phyloP scores from a whole-genome alignment of 1,140 invertebrate genomes.

The Yoshiicerus persimilis region DNA sequence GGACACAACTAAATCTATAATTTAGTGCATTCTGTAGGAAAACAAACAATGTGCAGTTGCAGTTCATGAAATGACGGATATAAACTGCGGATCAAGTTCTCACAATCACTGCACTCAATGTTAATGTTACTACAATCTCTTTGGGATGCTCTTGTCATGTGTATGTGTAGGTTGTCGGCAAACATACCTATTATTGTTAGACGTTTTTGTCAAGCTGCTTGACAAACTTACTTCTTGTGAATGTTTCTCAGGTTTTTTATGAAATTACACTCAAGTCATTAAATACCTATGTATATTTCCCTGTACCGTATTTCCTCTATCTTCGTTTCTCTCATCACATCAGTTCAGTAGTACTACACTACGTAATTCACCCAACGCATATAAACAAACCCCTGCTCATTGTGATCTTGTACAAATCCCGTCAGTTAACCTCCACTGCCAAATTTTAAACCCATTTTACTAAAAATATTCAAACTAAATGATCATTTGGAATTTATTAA shows the following conservation, averaged over 20 bases:
- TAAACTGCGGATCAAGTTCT: not conserved
- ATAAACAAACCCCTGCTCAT: no score
- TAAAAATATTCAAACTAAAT: no score
- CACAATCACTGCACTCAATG: not conserved
- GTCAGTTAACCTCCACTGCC: no score
- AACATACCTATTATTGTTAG: no score
- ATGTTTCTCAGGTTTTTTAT: not conserved
- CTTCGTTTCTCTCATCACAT: no score
- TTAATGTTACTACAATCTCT: not conserved
- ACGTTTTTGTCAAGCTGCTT: not conserved
- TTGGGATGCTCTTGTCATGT: not conserved
- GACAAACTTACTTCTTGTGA: not conserved
- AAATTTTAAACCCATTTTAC: no score
- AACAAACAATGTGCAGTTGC: not conserved
- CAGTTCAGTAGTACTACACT: no score
- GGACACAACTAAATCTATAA: not conserved
- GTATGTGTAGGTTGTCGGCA: no score
- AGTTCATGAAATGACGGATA: not conserved
- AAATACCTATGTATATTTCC: not conserved
- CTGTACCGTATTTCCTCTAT: not conserved
- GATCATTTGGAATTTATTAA: no score
- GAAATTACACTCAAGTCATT: not conserved
- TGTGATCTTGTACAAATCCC: no score
- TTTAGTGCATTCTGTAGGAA: not conserved
- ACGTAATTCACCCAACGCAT: no score